These are phyloP conservation scores for Hyperopisus bebe DNA, from an alignment of 2,113 vertebrate species.

Conservation along the genomic window DNA sequence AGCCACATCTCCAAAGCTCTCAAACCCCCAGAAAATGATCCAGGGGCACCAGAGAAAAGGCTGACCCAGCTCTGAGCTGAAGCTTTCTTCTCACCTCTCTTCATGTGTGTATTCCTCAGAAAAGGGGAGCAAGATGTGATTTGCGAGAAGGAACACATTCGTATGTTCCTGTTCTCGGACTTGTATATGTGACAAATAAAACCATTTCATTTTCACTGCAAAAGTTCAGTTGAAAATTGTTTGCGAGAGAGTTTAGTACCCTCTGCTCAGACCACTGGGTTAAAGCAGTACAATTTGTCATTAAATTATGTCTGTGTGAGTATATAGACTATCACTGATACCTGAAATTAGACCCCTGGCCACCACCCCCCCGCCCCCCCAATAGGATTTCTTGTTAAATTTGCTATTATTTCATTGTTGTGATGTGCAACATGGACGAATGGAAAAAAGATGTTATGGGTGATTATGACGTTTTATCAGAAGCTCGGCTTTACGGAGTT, in stretches of 20 bases:
- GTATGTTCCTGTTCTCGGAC: background rate
- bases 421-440: background rate
- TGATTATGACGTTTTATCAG: background rate
- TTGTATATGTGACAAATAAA: background rate
- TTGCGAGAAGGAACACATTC: background rate
- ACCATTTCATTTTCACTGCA: background rate
- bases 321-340: background rate
- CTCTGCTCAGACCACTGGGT: background rate
- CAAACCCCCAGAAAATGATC: background rate
- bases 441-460: background rate
- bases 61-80: background rate
- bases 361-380: no score
- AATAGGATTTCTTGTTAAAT: background rate
- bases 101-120: background rate
- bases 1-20: background rate
- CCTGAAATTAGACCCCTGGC: background rate
- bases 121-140: background rate
- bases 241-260: background rate
- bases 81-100: background rate
- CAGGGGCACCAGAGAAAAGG: background rate
- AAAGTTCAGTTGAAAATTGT: background rate
- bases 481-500: background rate
- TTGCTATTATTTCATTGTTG: background rate
- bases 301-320: conserved; percentile 12
- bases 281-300: background rate